Evolutionary conservation across 2,113 vertebrate genomes (phyloP), one percentile per base, ranked within the genome.

Genomic region (Apteryx owenii): DNA sequence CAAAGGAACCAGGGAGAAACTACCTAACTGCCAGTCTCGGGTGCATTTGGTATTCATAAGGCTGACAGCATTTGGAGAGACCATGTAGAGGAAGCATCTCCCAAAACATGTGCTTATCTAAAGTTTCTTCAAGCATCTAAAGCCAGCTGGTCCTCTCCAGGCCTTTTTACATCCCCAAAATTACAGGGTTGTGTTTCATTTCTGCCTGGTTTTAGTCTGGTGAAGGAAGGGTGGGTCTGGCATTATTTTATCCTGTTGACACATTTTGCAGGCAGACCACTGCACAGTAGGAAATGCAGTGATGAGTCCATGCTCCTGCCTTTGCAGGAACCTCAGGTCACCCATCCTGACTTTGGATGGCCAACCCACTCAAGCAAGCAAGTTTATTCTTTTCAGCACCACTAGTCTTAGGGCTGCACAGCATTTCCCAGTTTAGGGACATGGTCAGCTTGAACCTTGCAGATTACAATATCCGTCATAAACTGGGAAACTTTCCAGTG

Each of bases 11-110:
- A 2, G 33, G 23, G 40, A 72, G 51, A 72, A 90, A 56, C 20
- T 0, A 0, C 36, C 14, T 16, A 58, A 31, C 56, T 58, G 56
- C 29, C 29, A 58, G 14, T 46, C 19, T 75, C 6, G 2, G 12
- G 19, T 29, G 19, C 4, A 0, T 58, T 58, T 20, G 29, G 40
- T 21, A 20, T 2, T 0, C 69, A 8, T 4, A 22, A 69, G 23
- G 29, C 62, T 51, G 36, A 26, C 26, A 19, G n/a, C 10, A 4
- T 22, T 56, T 28, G 40, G 21, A 54, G 40, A 56, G 22, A n/a
- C 40, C 4, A 2, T 12, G 42, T 65, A 28, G 46, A 81, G 54
- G 40, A 54, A 46, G 13, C 13, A 1, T 64, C 21, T 88, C n/a
- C 68, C 68, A 40, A 56, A 72, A 54, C 7, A 11, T 20, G 44